Conservation (phyloP, 2,797 vertebrate genomes). For the Allobates femoralis region DNA sequence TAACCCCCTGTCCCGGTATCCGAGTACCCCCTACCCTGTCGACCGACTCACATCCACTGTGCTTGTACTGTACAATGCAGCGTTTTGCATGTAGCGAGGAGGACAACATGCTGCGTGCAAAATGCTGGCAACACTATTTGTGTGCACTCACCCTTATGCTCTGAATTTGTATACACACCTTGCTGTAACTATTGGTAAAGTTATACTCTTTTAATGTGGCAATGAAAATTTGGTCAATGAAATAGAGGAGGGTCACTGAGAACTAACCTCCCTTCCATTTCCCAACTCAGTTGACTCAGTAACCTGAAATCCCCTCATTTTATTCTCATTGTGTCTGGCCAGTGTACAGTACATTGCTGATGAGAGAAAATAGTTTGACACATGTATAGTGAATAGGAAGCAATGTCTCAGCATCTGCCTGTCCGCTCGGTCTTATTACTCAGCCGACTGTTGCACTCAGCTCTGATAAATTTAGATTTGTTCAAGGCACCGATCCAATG, state of each 20-base stretch:
- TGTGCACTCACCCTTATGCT: too few relatives aligned
- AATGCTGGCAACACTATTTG: too few relatives aligned
- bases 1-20: too few relatives aligned
- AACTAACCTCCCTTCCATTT: not conserved
- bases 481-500: not conserved
- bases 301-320: not conserved
- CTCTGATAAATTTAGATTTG: not conserved
- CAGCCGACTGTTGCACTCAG: not conserved
- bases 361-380: not conserved
- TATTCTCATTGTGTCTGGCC: conserved; percentile 3
- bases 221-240: not conserved
- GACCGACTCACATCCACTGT: too few relatives aligned
- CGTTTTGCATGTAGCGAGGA: too few relatives aligned
- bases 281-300: not conserved
- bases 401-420: not conserved
- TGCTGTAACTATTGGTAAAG: too few relatives aligned
- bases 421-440: not conserved
- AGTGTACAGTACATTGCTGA: not conserved
- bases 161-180: too few relatives aligned
- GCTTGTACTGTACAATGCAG: too few relatives aligned
- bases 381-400: conserved; percentile 2
- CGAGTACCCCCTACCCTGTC: too few relatives aligned
- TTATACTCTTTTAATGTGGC: not conserved
- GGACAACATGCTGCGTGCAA: too few relatives aligned
- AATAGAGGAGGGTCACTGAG: not conserved